Base-by-base conservation (phyloP, 1,140 invertebrate genomes). In the Heliothis subflexa region DNA sequence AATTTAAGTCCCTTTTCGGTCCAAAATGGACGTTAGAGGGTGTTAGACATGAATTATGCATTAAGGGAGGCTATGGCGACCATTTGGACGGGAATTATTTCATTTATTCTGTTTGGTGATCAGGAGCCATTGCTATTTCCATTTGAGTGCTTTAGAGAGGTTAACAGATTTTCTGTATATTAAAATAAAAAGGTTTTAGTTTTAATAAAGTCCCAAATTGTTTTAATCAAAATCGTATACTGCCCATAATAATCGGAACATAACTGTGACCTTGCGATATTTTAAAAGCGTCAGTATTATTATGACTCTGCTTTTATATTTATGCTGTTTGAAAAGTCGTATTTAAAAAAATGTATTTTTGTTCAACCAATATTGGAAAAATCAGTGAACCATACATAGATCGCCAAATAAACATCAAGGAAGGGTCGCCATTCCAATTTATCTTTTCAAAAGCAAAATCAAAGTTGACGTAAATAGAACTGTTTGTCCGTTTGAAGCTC, bases 31-130 rank as follows among this genome's bases (percentile, higher is more conserved):
- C 83, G 68, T 80, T 64, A 70, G 78, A 79, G 79, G 80, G 78
- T 71, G 79, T 72, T 47, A 57, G 71, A 88, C 85, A 93, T 93
- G 90, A 91, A 93, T 91, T 89, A 93, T 89, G 88, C 88, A 93
- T 93, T 81, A 88, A 82, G 81, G 78, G 80, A 83, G 81, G 80
- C 77, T 50, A 73, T 72, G 40, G 80, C 78, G 82, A 85, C 82
- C 88, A 84, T 88, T 87, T 78, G 70, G 78, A 79, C 66, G n/a
- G 28, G 50, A 81, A 86, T 87, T 80, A 87, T 87, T 83, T 85
- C 83, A 87, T 88, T 88, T 81, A 88, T 86, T 87, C 77, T 75
- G 59, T 75, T 71, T 61, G 25, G 25, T 49, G 68, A 55, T 40
- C 59, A 45, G 70, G 16, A 40, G 18, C 57, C 49, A 25, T 25